Conservation (phyloP, 1,140 invertebrate genomes). For the Papilio polyxenes region DNA sequence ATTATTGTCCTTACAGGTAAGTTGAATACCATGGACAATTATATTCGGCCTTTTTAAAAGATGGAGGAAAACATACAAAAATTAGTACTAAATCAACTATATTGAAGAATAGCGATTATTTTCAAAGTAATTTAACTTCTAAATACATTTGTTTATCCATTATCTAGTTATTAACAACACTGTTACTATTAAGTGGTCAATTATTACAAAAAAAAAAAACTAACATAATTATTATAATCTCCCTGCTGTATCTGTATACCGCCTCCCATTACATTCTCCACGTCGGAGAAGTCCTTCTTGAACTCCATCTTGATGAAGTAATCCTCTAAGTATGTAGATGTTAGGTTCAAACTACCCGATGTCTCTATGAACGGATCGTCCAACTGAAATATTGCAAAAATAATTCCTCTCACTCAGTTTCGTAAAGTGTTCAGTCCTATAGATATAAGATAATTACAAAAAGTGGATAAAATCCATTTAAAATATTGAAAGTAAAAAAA, state of each 20-base stretch:
- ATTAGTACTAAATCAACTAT: too few species aligned
- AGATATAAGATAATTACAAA: too few species aligned
- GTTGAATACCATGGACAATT: too few species aligned
- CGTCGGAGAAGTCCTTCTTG: slow-evolving; percentile 85
- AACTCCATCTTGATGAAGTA: slow-evolving; percentile 83
- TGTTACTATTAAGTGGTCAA: neutral
- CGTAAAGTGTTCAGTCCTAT: neutral
- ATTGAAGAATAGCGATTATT: too few species aligned
- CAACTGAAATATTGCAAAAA: slow-evolving; percentile 49
- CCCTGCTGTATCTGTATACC: slow-evolving; percentile 80
- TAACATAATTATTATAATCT: slow-evolving; percentile 75
- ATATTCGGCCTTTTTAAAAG: too few species aligned
- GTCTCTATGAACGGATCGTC: slow-evolving; percentile 84
- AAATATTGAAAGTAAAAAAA: too few species aligned
- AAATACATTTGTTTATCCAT: too few species aligned
- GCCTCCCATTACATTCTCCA: slow-evolving; percentile 82
- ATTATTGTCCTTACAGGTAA: too few species aligned
- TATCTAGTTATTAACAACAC: too few species aligned
- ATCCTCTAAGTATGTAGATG: slow-evolving; percentile 82
- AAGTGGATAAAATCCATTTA: too few species aligned
- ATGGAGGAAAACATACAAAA: too few species aligned
- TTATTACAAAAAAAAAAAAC: slow-evolving; percentile 44
- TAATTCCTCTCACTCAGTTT: neutral
- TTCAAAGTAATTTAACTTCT: too few species aligned
- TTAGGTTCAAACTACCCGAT: slow-evolving; percentile 80